phyloP scores from a whole-genome alignment of 2,113 vertebrate genomes.

The human (Homo sapiens) region GRCh38 chr20:34219001-34219500 shows the following conservation, averaged over 20 bases:
- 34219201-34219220: background rate
- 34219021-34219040: background rate
- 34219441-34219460: background rate
- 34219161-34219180: background rate
- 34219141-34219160: background rate
- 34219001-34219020: background rate
- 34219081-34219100: background rate
- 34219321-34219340: background rate
- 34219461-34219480: background rate
- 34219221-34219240: background rate
- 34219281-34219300: background rate
- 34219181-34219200: background rate
- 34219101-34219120: background rate
- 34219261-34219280: background rate
- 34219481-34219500: background rate
- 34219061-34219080: background rate
- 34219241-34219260: background rate
- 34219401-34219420: background rate
- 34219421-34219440: background rate
- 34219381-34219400: conserved; percentile 8
- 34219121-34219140: background rate
- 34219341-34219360: background rate
- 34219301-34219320: background rate
- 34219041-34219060: background rate
- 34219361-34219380: background rate